Evolutionary conservation across 2,113 vertebrate species (phyloP).

Genomic region (Hyla sarda): DNA sequence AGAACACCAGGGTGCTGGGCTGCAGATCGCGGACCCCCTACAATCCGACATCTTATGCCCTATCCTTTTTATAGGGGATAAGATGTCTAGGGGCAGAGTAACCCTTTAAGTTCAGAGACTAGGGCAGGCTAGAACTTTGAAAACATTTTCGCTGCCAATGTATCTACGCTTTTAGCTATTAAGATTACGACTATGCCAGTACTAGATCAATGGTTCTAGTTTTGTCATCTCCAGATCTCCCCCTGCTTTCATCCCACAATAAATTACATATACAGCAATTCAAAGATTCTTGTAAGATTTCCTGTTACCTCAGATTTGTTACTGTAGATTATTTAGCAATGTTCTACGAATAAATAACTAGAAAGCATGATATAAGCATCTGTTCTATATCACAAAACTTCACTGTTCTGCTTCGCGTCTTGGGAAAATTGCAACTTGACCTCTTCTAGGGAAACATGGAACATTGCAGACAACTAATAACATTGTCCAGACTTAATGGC

Average conservation of each 20-base stretch:
- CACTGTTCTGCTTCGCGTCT: conserved; percentile 63
- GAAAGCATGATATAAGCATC: conserved; percentile 62
- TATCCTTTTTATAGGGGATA: no score
- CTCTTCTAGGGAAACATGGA: conserved; percentile 66
- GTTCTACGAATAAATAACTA: conserved; percentile 44
- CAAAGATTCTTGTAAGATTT: not conserved
- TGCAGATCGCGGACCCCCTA: no score
- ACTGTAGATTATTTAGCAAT: not conserved
- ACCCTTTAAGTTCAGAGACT: no score
- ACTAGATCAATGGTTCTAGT: no score
- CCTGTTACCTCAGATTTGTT: not conserved
- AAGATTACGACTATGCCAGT: no score
- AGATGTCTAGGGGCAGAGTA: no score
- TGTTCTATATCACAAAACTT: conserved; percentile 69
- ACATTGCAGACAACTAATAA: conserved; percentile 69
- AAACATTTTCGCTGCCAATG: no score
- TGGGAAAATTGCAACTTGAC: conserved; percentile 69
- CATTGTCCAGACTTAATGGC: conserved; percentile 62
- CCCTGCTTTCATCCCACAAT: not conserved
- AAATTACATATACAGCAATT: not conserved
- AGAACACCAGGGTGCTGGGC: no score
- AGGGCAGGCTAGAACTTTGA: no score
- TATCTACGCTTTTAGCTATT: not conserved
- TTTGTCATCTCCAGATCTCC: not conserved
- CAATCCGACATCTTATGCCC: no score